A percentile compares a stretch with the other conserved stretches of the same genome.
Evolutionary conservation across 2,113 vertebrate species (phyloP).

Genomic region (Rattus norvegicus): DNA sequence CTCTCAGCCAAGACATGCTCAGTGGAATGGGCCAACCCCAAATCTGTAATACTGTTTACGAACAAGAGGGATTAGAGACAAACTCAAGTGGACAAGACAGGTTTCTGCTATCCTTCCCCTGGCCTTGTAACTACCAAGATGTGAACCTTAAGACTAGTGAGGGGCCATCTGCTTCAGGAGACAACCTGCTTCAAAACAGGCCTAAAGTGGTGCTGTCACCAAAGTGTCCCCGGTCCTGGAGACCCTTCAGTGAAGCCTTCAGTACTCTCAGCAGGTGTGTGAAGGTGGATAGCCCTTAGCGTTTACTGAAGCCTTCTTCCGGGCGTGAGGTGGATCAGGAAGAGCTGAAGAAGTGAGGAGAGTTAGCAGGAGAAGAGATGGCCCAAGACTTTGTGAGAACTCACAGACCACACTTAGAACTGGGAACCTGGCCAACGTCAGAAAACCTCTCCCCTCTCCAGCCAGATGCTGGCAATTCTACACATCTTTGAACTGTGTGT

Average conservation of each 20-base stretch:
- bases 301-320: neutral
- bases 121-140: no score
- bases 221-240: neutral
- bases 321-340: neutral
- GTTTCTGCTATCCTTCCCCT: neutral
- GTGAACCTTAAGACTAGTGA: neutral
- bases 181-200: constrained; percentile 37
- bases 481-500: neutral
- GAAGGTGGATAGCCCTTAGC: neutral
- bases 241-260: neutral
- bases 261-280: neutral
- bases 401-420: neutral
- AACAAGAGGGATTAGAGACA: neutral
- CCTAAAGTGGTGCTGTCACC: constrained; percentile 35
- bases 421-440: neutral
- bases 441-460: neutral
- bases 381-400: neutral
- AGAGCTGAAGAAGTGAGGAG: neutral
- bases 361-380: neutral
- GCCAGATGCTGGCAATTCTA: neutral
- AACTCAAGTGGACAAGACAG: neutral
- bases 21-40: neutral
- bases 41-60: neutral
- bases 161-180: constrained; percentile 57
- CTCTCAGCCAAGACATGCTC: neutral